Conservation (phyloP, 2,113 vertebrate species). For the Turnix velox region DNA sequence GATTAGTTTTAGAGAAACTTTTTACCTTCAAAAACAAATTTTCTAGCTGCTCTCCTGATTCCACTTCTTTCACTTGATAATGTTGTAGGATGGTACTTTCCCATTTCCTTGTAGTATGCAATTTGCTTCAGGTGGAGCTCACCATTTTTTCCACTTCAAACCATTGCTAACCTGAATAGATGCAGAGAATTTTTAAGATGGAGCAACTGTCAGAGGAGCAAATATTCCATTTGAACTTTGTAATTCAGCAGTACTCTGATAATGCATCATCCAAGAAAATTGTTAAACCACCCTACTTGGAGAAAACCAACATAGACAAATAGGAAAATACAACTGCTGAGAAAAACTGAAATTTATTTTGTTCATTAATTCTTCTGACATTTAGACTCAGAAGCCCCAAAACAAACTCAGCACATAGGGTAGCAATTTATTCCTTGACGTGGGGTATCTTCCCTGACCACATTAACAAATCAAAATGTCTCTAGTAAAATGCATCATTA, state of each 20-base stretch:
- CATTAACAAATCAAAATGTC: not conserved
- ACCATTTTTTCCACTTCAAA: slow-evolving; percentile 74
- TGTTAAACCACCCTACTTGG: not conserved
- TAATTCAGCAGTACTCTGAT: not conserved
- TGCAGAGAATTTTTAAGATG: not conserved
- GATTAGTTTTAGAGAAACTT: not conserved
- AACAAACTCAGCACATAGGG: not conserved
- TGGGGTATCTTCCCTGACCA: not conserved
- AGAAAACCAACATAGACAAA: not conserved
- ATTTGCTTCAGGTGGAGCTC: slow-evolving; percentile 77
- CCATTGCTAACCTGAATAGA: slow-evolving; percentile 65
- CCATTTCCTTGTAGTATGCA: slow-evolving; percentile 71
- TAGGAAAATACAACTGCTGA: not conserved
- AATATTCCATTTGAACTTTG: not conserved
- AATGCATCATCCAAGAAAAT: not conserved
- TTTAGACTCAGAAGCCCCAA: not conserved
- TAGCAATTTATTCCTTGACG: not conserved
- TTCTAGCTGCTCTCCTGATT: slow-evolving; percentile 78
- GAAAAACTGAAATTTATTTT: not conserved
- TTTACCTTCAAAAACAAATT: slow-evolving; percentile 75
- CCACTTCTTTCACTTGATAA: slow-evolving; percentile 75
- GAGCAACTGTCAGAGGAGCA: not conserved
- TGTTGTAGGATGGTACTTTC: slow-evolving; percentile 73
- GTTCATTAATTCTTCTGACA: not conserved
- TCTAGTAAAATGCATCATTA: not conserved